Evolutionary conservation across 2,113 vertebrate species (phyloP).

Genomic region (Lathamus discolor): DNA sequence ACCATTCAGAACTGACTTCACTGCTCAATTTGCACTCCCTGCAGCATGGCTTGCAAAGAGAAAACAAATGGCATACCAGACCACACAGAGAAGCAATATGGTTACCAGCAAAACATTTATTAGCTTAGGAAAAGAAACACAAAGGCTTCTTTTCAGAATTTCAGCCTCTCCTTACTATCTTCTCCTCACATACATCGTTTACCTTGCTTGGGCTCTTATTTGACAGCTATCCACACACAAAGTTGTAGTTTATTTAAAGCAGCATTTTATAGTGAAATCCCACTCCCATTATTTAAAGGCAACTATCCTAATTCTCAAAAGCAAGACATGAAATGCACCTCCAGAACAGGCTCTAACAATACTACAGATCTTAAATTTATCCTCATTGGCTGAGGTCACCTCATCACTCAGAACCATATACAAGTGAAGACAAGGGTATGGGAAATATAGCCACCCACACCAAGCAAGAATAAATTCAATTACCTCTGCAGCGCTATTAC

Average conservation of each 20-base stretch:
- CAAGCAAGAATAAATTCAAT: background rate
- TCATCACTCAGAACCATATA: constrained; percentile 15
- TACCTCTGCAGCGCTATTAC: background rate
- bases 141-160: constrained; percentile 31
- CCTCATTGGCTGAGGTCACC: constrained; percentile 27
- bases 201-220: background rate
- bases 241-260: background rate
- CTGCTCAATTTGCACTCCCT: constrained; percentile 34
- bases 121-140: constrained; percentile 38
- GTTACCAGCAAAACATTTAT: constrained; percentile 38
- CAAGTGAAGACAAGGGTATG: constrained; percentile 21
- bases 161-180: background rate
- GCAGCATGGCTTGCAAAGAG: constrained; percentile 9
- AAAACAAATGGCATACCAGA: constrained; percentile 57
- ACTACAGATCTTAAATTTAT: background rate
- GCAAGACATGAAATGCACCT: background rate
- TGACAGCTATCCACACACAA: background rate
- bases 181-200: background rate
- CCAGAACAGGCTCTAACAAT: background rate
- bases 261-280: background rate
- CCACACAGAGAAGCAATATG: constrained; percentile 42
- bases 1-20: background rate
- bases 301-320: background rate
- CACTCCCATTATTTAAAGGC: background rate
- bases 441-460: constrained; percentile 29